These are phyloP conservation scores for Drosophila pseudotalamancana DNA, from an alignment of 2,888 invertebrate genomes.

Conservation along the genomic window DNA sequence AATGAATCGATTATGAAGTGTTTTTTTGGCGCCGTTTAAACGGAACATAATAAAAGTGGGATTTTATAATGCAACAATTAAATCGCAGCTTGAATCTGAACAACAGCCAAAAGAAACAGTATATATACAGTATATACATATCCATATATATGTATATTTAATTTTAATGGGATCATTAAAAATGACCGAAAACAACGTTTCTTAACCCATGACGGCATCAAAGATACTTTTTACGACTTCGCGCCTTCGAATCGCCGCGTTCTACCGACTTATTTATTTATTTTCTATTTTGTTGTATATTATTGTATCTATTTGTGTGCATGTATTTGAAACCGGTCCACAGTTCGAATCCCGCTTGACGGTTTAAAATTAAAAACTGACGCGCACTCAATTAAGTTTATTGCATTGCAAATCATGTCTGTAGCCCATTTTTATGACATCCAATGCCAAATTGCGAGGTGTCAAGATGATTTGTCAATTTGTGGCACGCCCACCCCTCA, in stretches of 20 bases:
- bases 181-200: constrained; percentile 37
- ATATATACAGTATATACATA: not conserved
- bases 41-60: constrained; percentile 30
- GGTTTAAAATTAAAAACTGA: constrained; percentile 78
- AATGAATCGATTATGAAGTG: constrained; percentile 41
- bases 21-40: constrained; percentile 72
- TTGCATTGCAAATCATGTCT: constrained; percentile 77
- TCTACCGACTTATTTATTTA: constrained; percentile 25
- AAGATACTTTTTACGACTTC: constrained; percentile 65
- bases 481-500: constrained; percentile 43
- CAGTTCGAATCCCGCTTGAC: constrained; percentile 23
- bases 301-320: constrained; percentile 17
- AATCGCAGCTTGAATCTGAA: constrained; percentile 51
- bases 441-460: constrained; percentile 55
- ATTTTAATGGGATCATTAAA: constrained; percentile 70
- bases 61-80: constrained; percentile 63
- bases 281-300: not conserved
- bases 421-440: constrained; percentile 76
- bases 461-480: constrained; percentile 75
- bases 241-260: constrained; percentile 54
- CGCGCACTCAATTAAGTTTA: constrained; percentile 80
- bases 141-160: not conserved
- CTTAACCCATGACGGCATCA: constrained; percentile 67
- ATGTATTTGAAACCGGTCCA: constrained; percentile 51
- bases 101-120: constrained; percentile 10